Evolutionary conservation across 2,113 vertebrate species (phyloP).

Genomic region (Nothoprocta perdicaria): DNA sequence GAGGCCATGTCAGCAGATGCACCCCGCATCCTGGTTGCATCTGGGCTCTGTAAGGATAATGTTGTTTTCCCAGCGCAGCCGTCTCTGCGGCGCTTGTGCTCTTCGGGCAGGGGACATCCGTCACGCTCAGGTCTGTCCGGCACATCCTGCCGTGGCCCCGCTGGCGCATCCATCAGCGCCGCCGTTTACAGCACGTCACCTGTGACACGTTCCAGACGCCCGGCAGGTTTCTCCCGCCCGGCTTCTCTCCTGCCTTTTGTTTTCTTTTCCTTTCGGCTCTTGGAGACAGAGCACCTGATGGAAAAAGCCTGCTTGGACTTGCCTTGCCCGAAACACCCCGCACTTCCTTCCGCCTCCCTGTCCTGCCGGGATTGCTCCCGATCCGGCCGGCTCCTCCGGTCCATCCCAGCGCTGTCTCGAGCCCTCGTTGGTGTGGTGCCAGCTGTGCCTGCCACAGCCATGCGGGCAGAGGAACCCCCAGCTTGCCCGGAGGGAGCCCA

Average conservation of each 20-base stretch:
- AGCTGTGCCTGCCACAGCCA: not conserved
- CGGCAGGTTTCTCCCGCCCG: conserved; percentile 48
- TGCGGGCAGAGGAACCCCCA: not conserved
- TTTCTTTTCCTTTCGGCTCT: conserved; percentile 28
- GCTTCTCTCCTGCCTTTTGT: conserved; percentile 49
- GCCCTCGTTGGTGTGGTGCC: not conserved
- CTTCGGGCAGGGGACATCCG: not conserved
- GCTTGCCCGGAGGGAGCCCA: not conserved
- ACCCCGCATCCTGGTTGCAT: not conserved
- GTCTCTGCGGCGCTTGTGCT: not conserved
- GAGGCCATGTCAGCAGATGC: not conserved
- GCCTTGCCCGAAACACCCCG: not conserved
- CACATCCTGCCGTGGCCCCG: conserved; percentile 32
- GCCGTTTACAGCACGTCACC: conserved; percentile 69
- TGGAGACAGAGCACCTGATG: conserved; percentile 56
- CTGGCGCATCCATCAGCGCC: conserved; percentile 67
- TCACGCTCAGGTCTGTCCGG: not conserved
- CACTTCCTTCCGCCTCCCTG: conserved; percentile 47
- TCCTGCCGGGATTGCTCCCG: not conserved
- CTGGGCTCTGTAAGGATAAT: not conserved
- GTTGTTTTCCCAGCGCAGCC: not conserved
- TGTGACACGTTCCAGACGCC: conserved; percentile 74
- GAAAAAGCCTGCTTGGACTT: conserved; percentile 54
- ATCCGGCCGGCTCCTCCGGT: not conserved
- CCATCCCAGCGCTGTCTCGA: not conserved